Evolutionary conservation across 2,797 vertebrate genomes (phyloP).

Genomic region (Onychomys torridus): DNA sequence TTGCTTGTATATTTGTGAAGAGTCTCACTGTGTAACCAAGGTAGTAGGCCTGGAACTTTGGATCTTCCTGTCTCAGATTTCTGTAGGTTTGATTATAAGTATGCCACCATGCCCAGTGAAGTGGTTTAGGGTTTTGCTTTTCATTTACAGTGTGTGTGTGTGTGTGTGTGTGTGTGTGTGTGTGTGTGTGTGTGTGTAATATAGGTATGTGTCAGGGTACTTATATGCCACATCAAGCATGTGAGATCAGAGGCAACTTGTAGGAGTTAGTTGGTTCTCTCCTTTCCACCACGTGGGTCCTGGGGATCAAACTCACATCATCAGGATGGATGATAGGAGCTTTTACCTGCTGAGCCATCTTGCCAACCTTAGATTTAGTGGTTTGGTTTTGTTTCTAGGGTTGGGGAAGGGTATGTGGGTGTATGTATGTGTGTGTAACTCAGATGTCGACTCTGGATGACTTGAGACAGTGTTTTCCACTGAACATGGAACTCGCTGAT

Average conservation of each 20-base stretch:
- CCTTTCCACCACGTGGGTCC: neutral
- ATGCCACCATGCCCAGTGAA: neutral
- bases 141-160: neutral
- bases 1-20: neutral
- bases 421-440: neutral
- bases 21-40: neutral
- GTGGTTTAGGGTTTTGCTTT: neutral
- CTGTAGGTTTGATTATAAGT: neutral
- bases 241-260: neutral
- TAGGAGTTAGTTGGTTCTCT: neutral
- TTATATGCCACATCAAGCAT: neutral
- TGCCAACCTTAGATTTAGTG: neutral
- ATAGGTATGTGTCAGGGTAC: neutral
- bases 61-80: neutral
- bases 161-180: neutral
- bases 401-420: neutral
- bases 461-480: neutral
- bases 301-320: neutral
- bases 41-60: neutral
- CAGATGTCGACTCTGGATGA: neutral
- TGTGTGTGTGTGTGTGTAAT: neutral
- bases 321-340: neutral
- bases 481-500: neutral
- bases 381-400: neutral
- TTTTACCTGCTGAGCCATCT: neutral